Evolutionary conservation across 23 tunicate species (phyloP).

Genomic region (Halocynthia aurantium): DNA sequence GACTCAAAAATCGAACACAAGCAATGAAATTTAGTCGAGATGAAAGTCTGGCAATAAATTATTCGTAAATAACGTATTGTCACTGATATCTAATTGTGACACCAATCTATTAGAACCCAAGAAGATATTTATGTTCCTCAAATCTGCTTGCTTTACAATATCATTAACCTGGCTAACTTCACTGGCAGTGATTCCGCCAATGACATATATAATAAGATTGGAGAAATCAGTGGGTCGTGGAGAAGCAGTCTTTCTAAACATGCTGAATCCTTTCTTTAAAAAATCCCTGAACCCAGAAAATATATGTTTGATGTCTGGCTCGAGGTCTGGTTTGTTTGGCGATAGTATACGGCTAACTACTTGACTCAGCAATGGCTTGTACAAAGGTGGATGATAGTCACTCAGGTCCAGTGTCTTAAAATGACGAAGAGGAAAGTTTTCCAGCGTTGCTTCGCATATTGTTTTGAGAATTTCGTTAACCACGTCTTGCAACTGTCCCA

Average conservation of each 20-base stretch:
- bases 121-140: conserved; percentile 16
- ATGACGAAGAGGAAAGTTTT: conserved; percentile 1
- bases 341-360: conserved; percentile 20
- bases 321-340: conserved; percentile 37
- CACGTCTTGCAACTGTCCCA: background rate
- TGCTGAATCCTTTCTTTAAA: conserved; percentile 45
- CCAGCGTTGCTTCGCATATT: background rate
- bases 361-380: conserved; percentile 29
- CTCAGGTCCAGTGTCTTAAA: conserved; percentile 8
- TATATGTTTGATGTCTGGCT: conserved; percentile 47
- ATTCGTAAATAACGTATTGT: conserved; percentile 27
- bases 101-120: conserved; percentile 37
- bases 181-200: conserved; percentile 43
- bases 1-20: too few relatives aligned
- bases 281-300: conserved; percentile 46
- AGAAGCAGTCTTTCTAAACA: conserved; percentile 43
- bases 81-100: conserved; percentile 37
- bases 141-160: conserved; percentile 14
- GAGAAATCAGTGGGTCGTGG: conserved; percentile 47
- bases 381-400: conserved; percentile 30
- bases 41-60: conserved; percentile 27
- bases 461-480: background rate
- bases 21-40: too few relatives aligned
- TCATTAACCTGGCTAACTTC: conserved; percentile 24
- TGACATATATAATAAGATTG: conserved; percentile 25